A percentile compares a stretch with the other conserved stretches of the same genome.
These are phyloP conservation scores for Saccostrea cuccullata DNA, from an alignment of 1,140 invertebrate genomes.

Conservation along the genomic window DNA sequence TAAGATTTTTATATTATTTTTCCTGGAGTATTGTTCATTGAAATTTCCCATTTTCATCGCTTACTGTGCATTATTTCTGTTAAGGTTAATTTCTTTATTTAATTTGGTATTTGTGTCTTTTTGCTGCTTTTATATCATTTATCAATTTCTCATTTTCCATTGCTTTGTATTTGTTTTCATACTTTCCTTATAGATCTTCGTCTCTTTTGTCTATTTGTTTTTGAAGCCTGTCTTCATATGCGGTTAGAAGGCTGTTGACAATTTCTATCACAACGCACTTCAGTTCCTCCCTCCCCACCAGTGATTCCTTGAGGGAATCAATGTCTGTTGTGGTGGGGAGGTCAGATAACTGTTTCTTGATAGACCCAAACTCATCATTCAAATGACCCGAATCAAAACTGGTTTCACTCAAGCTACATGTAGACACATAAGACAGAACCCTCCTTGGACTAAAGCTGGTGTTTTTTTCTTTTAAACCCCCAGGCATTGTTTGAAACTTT, in stretches of 20 bases:
- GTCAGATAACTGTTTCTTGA: neutral
- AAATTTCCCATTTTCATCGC: slow-evolving; percentile 17
- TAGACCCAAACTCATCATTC: neutral
- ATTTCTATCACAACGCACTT: slow-evolving; percentile 12
- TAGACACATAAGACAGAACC: too few relatives aligned
- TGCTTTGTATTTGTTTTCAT: neutral
- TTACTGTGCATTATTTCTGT: neutral
- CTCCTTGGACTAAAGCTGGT: too few relatives aligned
- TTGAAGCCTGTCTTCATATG: too few relatives aligned
- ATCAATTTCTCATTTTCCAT: neutral
- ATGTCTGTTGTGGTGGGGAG: too few relatives aligned
- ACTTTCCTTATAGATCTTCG: neutral
- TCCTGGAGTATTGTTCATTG: slow-evolving; percentile 43
- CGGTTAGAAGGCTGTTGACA: neutral
- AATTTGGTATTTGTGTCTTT: too few relatives aligned
- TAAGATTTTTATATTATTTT: slow-evolving; percentile 33
- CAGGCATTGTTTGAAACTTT: too few relatives aligned
- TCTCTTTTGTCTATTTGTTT: neutral
- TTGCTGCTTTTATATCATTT: neutral
- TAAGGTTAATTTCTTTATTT: neutral
- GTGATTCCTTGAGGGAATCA: neutral
- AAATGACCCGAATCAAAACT: neutral
- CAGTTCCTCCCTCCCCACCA: neutral
- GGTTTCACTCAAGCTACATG: neutral
- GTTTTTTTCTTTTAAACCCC: too few relatives aligned